phyloP scores from a whole-genome alignment of 1,140 invertebrate species.

The Drosophila burlai region DNA sequence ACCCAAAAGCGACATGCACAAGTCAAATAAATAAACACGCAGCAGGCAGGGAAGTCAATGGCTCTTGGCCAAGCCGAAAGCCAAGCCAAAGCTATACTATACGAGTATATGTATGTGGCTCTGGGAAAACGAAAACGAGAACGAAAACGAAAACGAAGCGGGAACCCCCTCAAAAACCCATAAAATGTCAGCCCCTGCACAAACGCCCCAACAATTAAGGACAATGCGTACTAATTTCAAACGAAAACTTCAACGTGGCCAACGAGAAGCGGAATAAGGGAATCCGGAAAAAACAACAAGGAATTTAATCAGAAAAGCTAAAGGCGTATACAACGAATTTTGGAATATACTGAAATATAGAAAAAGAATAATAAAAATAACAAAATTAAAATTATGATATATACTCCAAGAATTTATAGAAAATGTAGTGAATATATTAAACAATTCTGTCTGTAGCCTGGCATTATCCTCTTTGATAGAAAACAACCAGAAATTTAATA shows the following conservation, averaged over 20 bases:
- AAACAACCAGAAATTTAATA: no score
- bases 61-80: conserved; percentile 34
- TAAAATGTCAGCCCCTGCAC: conserved; percentile 35
- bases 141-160: not conserved
- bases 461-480: no score
- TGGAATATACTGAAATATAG: not conserved
- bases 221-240: conserved; percentile 82
- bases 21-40: conserved; percentile 83
- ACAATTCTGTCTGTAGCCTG: no score
- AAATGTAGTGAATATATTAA: no score
- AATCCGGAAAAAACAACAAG: conserved; percentile 10
- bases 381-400: no score
- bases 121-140: not conserved
- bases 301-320: conserved; percentile 4
- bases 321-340: not conserved
- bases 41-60: conserved; percentile 39
- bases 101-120: not conserved
- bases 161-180: conserved; percentile 17
- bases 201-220: conserved; percentile 75
- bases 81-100: conserved; percentile 10
- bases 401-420: no score
- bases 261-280: conserved; percentile 28
- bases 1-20: conserved; percentile 83
- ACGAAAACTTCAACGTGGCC: conserved; percentile 58
- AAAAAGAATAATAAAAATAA: not conserved